Percentiles rank a stretch among this genome's conserved stretches.
phyloP scores from a whole-genome alignment of 1,140 invertebrate species.

The Aphis gossypii region DNA sequence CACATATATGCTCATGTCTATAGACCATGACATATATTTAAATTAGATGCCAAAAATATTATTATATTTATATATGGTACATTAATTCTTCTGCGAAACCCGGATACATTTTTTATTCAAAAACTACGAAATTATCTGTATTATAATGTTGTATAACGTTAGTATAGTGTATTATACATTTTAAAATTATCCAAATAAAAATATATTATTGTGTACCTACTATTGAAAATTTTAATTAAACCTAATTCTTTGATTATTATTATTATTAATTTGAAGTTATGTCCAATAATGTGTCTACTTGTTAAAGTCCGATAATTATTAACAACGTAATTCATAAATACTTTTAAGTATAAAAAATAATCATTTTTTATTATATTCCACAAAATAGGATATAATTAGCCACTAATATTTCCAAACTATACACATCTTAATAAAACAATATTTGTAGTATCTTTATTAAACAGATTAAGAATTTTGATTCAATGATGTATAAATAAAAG shows the following conservation, averaged over 20 bases:
- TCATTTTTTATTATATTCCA: not conserved
- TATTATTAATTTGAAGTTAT: too few species aligned
- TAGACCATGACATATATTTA: not conserved
- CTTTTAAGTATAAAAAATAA: not conserved
- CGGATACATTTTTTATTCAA: not conserved
- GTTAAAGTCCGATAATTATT: not conserved
- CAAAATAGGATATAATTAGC: not conserved
- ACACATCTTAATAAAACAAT: not conserved
- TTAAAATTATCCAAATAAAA: too few species aligned
- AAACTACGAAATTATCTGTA: not conserved
- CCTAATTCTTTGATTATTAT: too few species aligned
- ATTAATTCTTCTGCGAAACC: not conserved
- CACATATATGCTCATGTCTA: too few species aligned
- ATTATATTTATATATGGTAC: not conserved
- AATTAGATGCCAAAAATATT: not conserved
- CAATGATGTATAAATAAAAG: not conserved
- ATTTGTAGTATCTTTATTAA: not conserved
- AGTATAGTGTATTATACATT: too few species aligned
- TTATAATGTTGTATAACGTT: not conserved
- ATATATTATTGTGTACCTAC: too few species aligned
- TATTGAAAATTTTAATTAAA: too few species aligned
- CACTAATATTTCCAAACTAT: not conserved
- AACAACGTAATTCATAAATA: not conserved
- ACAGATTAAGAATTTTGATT: not conserved
- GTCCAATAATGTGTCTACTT: not conserved